Evolutionary conservation across 2,113 vertebrate genomes (phyloP).

Genomic region (Lota lota): DNA sequence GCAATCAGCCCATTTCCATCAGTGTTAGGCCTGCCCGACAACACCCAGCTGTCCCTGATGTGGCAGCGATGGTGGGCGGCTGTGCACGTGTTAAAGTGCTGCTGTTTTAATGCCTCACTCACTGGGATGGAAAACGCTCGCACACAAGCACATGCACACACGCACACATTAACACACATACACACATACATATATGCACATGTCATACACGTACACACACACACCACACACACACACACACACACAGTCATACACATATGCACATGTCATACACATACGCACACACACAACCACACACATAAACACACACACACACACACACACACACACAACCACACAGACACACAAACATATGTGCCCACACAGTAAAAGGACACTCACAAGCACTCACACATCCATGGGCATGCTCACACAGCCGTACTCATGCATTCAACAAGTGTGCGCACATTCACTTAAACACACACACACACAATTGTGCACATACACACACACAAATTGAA

Average conservation of each 20-base stretch:
- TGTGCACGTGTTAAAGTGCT: conserved; percentile 48
- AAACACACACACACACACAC: conserved; percentile 6
- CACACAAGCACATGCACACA: conserved; percentile 2
- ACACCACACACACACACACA: background rate
- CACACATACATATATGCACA: background rate
- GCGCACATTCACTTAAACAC: background rate
- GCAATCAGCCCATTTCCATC: conserved; percentile 68
- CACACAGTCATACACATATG: no score
- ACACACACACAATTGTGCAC: no score
- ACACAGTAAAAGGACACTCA: background rate
- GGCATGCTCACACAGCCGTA: conserved; percentile 8
- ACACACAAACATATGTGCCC: background rate
- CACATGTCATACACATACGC: background rate
- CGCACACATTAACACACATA: conserved; percentile 10
- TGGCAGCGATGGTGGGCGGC: conserved; percentile 35
- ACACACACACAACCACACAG: conserved; percentile 1
- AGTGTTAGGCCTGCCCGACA: conserved; percentile 64
- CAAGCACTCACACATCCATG: background rate
- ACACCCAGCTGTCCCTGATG: conserved; percentile 67
- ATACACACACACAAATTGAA: no score
- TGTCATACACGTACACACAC: background rate
- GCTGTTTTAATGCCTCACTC: conserved; percentile 40
- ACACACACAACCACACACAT: conserved; percentile 5
- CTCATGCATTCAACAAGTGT: conserved; percentile 2
- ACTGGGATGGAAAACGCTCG: conserved; percentile 23